Evolutionary conservation across 1,140 invertebrate species (phyloP), one percentile per base, ranked within the genome.

Genomic region (Drosophila pectinifera): DNA sequence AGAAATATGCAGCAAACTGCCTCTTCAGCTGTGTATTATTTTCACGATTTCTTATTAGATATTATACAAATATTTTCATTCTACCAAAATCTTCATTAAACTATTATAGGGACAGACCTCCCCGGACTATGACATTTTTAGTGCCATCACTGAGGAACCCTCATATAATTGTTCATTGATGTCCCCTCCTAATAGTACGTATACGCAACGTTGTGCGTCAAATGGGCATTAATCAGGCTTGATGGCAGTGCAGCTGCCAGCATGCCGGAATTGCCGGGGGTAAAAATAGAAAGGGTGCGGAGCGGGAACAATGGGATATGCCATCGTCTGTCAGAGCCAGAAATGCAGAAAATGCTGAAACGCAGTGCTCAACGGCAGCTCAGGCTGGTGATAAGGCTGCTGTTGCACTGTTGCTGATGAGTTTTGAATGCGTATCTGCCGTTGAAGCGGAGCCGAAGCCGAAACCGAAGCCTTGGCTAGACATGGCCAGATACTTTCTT

Each of bases 351-450:
- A 39, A 51, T 36, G 7, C 14, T 53, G 49, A 53, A 53, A n/a
- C 34, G 31, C 31, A 36, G 7, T 7, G 31, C 49, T 36, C 49
- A 53, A 53, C 49, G 59, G 57, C 72, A 58, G 70, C 67, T 58
- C 20, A 43, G 34, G 49, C 78, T 57, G 61, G 73, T 61, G 57
- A 58, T 56, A 28, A 7, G 26, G 26, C 46, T 49, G 58, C 63
- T 53, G 54, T 67, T 45, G 59, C 62, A 56, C 26, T 73, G 68
- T 36, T 42, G 63, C 48, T 86, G 79, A 83, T 89, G 83, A 86
- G 79, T 76, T 85, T 86, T 86, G 82, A 86, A 77, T 78, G 78
- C 57, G 73, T 83, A 55, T 49, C 70, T 78, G 80, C 75, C 57
- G 46, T 48, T 75, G 74, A 63, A 74, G 68, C 59, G 11, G 2